Base-by-base conservation (phyloP, 2,888 invertebrate genomes). In the Steinernema hermaphroditum region DNA sequence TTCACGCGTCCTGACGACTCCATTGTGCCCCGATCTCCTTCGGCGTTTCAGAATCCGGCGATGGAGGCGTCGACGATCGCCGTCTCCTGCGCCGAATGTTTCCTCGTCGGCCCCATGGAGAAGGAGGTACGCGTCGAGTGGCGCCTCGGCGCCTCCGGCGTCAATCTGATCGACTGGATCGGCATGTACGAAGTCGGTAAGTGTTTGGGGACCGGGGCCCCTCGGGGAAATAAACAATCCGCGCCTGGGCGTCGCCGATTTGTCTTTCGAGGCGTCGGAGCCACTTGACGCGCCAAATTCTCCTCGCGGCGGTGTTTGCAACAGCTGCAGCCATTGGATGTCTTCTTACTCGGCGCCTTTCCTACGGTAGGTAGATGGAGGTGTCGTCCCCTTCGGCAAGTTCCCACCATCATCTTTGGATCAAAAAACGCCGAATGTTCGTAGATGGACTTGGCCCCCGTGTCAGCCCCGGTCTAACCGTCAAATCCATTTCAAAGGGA, bases 111-210 rank as follows among this genome's bases (percentile, higher is more conserved):
- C n/a, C 54, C 24, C 54, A 22, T 54, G 54, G 54, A 54, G 24
- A 27, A 14, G 24, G 27, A 54, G 54, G 6, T 54, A 4, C 22
- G 54, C 54, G 54, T 54, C 24, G 24, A 54, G 27, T 54, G 54
- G 54, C 2, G 27, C 54, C 14, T 54, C 22, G 54, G 2, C 54
- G 22, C 46, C 16, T 19, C 16, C 16, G 2, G 16, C 54, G 54
- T 54, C 22, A 76, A 76, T 34, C 70, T 76, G 19, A 62, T 76
- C 22, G 76, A 76, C 50, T 76, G 76, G 76, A 73, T 76, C 43
- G 76, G 76, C 37, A 41, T 76, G 50, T 76, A 70, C 68, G 71
- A 77, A 54, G 34, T 57, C 41, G 76, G 76, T 76, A 29, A 68
- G 72, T 70, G 43, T 19, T 57, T n/a, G n/a, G 49, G 14, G 49